These are phyloP conservation scores for Masnerella sp. DNA, from an alignment of 2,888 invertebrate species.

Conservation along the genomic window DNA sequence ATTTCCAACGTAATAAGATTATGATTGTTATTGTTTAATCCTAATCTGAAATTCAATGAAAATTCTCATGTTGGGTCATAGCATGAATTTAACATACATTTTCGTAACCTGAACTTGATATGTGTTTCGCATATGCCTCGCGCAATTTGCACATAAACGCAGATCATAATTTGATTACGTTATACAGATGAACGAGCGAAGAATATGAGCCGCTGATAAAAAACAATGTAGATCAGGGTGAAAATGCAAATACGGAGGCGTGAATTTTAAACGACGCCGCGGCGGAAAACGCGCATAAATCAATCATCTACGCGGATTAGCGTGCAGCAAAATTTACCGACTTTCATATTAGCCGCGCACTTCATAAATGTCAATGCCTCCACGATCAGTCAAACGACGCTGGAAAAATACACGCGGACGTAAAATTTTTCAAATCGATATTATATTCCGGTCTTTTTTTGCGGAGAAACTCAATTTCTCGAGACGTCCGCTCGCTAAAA, in stretches of 20 bases:
- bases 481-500: slow-evolving; percentile 3
- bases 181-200: slow-evolving; percentile 22
- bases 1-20: no score
- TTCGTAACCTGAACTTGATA: slow-evolving; percentile 35
- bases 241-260: slow-evolving; percentile 44
- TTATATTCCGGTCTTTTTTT: slow-evolving; percentile 4
- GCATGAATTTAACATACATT: slow-evolving; percentile 30
- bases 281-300: slow-evolving; percentile 18
- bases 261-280: slow-evolving; percentile 37
- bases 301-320: slow-evolving; percentile 13
- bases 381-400: neutral
- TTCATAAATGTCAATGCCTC: slow-evolving; percentile 34
- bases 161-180: slow-evolving; percentile 34
- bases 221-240: slow-evolving; percentile 54
- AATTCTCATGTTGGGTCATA: slow-evolving; percentile 13
- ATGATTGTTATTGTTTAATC: no score
- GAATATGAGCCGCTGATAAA: slow-evolving; percentile 36
- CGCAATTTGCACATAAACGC: slow-evolving; percentile 32
- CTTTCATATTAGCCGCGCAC: slow-evolving; percentile 27
- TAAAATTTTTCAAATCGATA: slow-evolving; percentile 11
- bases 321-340: slow-evolving; percentile 21
- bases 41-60: slow-evolving; percentile 7
- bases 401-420: slow-evolving; percentile 2
- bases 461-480: slow-evolving; percentile 22
- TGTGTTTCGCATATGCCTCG: slow-evolving; percentile 15